These are phyloP conservation scores for Polydrusus pterygomalis DNA, from an alignment of 2,888 invertebrate genomes.

Conservation along the genomic window DNA sequence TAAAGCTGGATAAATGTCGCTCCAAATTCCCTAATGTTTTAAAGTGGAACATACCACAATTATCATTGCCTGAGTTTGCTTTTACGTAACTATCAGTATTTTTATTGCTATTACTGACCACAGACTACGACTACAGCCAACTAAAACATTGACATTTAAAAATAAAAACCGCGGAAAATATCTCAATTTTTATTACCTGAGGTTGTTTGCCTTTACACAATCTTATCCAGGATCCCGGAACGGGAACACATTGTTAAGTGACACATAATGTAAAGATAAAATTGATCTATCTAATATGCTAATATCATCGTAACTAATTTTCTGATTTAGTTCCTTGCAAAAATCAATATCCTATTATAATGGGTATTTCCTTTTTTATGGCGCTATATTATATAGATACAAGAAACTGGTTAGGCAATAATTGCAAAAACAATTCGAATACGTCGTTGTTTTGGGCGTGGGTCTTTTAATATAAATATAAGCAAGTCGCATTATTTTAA, in stretches of 20 bases:
- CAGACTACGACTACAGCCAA: no score
- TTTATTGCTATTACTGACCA: no score
- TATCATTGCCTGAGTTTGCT: not conserved
- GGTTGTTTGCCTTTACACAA: not conserved
- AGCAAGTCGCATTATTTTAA: no score
- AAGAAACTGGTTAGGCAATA: not conserved
- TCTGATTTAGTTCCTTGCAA: not conserved
- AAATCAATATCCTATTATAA: not conserved
- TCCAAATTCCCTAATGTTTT: no score
- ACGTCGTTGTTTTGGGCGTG: not conserved
- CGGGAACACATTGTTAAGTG: conserved; percentile 1
- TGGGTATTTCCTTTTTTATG: conserved; percentile 1
- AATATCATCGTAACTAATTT: not conserved
- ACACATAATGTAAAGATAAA: not conserved
- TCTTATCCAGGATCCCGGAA: conserved; percentile 2
- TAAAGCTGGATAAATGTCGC: no score
- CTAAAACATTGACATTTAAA: no score
- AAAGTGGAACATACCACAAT: not conserved
- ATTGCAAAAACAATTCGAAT: not conserved
- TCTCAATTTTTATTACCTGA: no score
- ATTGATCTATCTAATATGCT: not conserved
- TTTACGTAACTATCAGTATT: not conserved
- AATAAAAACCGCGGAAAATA: no score
- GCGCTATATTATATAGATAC: not conserved
- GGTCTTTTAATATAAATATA: no score